phyloP scores from a whole-genome alignment of 2,888 invertebrate species.

The Protonemura montana region DNA sequence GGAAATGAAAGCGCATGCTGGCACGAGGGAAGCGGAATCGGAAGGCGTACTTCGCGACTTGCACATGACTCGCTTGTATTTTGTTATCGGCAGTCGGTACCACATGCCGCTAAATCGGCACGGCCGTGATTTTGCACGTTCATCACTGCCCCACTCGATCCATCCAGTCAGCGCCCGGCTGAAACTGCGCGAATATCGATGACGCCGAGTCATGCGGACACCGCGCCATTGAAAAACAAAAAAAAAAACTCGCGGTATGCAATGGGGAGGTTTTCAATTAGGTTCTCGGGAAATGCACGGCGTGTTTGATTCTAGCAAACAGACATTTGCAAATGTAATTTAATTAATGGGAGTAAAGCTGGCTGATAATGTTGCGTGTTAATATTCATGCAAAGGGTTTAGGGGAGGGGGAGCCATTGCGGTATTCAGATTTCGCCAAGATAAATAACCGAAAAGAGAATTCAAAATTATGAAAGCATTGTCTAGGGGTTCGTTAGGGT shows the following conservation, averaged over 20 bases:
- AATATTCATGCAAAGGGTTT: background rate
- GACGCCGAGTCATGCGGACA: background rate
- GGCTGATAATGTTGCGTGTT: background rate
- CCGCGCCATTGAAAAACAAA: background rate
- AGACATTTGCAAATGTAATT: background rate
- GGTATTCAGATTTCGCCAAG: background rate
- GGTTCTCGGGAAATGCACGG: background rate
- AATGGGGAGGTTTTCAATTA: background rate
- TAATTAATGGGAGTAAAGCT: background rate
- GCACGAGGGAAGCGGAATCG: background rate
- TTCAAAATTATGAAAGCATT: background rate
- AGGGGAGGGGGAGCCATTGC: background rate
- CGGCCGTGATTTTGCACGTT: background rate
- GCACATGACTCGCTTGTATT: background rate
- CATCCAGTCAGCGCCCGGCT: background rate
- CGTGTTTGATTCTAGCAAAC: background rate
- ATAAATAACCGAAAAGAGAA: background rate
- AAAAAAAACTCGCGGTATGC: background rate
- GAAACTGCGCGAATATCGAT: background rate
- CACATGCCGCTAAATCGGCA: background rate
- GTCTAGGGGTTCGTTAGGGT: background rate
- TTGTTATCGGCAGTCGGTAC: background rate
- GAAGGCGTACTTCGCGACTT: background rate
- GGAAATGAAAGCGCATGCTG: background rate
- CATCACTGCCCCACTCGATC: background rate